Evolutionary conservation across 2,888 invertebrate species (phyloP), one percentile per base, ranked within the genome.

Genomic region (Sinotaia quadrata): DNA sequence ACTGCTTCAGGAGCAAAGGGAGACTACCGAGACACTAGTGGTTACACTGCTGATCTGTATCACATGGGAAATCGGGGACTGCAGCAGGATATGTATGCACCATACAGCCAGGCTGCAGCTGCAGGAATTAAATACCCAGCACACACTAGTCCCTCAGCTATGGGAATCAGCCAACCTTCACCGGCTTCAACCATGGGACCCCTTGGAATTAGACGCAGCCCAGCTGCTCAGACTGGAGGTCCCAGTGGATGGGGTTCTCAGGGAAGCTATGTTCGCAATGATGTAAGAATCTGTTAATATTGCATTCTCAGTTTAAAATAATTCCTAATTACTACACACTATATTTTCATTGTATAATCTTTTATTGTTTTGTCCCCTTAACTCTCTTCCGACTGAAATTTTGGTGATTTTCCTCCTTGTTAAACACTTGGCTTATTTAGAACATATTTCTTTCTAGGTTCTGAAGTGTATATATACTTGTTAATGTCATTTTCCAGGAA

Each of bases 41-140:
- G 72, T 51, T 73, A 77, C 34, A 56, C 67, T 2, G 34, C 73
- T 18, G 72, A 77, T 36, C 65, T 70, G 31, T 74, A 75, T 47
- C 74, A 73, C 67, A 75, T 73, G 73, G 60, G 68, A 34, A 68
- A 72, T 47, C 62, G 68, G 8, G 41, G 63, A n/a, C 65, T 74
- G 33, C 59, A 68, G 33, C 71, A 70, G 18, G 62, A 80, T 75
- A 77, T 84, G 78, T 76, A 75, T 70, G 10, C 65, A 2, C 36
- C 36, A 2, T 41, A 54, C 56, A 47, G 21, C 51, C 47, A 47
- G 8, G 47, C 47, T 15, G 27, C 49, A 5, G 37, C 36, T 12
- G 58, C 66, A 24, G 75, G 78, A 36, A 78, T 83, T 71, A 82
- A 82, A 75, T 83, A 83, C 68, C 80, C 82, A 27, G 74, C 73